Base-by-base conservation (phyloP, 2,888 invertebrate species). In the Agrotis clavis region DNA sequence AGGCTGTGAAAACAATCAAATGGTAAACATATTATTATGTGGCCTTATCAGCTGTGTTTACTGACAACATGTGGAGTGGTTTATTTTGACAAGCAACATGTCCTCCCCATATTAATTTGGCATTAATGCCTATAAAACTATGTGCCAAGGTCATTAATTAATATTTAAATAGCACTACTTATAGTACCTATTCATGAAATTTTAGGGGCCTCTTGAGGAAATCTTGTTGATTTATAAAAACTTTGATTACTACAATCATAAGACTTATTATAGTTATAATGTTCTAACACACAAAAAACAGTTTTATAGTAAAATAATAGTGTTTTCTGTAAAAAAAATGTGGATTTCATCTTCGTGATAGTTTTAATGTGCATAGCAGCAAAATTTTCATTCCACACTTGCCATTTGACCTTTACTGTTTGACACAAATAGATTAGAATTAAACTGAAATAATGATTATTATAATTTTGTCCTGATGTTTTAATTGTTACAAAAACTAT, bases 41-140 rank as follows among this genome's bases (percentile, higher is more conserved):
- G n/a, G 51, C 18, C 60, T 77, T 82, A 84, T 82, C 86, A 86
- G 80, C 81, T 86, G 76, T 85, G 83, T 86, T 84, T 86, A 86
- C 79, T 74, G 72, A n/a, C 53, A 65, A 77, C 85, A 85, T 85
- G 85, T 85, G 85, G 77, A 74, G 62, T 77, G 67, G 47, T 74
- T 77, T 84, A 82, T 67, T 74, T 30, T 74, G 83, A 79, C 72
- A 72, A 67, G 74, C 76, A 63, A 74, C 67, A 79, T 72, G 63
- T 72, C 66, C 68, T 41, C 63, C 60, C 66, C 25, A 47, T 57
- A 63, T n/a, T n/a, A n/a, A n/a, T 67, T 62, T 71, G 45, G 77
- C 57, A 59, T 14, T 77, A 56, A 21, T 61, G 19, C 50, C 47
- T 67, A 51, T 47, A 5, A 53, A 35, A 3, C 57, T 19, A 50